Conservation (phyloP, 2,797 vertebrate species). For the Sebastes melanostomus region DNA sequence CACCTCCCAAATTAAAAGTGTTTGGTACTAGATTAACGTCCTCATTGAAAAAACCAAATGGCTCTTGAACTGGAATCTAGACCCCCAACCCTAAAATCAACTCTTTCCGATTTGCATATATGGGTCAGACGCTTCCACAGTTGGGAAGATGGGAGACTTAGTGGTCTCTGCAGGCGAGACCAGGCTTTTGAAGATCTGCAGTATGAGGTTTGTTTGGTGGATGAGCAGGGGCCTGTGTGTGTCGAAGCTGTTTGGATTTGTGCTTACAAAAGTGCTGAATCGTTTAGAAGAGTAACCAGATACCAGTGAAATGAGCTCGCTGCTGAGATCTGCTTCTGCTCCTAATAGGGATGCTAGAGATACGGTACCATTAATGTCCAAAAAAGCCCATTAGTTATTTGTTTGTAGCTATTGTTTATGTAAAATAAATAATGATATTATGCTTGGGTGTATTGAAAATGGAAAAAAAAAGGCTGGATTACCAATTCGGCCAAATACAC, state of each 20-base stretch:
- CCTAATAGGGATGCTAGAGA: neutral
- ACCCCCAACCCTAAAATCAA: neutral
- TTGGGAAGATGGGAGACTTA: neutral
- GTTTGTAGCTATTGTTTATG: neutral
- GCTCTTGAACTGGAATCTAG: slow-evolving; percentile 20
- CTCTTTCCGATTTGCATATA: slow-evolving; percentile 20
- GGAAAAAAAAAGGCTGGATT: too few relatives aligned
- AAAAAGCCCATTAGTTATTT: neutral
- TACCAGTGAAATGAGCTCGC: neutral
- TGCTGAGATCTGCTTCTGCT: neutral
- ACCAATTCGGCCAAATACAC: too few relatives aligned
- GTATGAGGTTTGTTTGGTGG: slow-evolving; percentile 6
- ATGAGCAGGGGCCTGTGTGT: neutral
- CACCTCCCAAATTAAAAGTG: slow-evolving; percentile 82
- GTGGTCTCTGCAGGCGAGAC: slow-evolving; percentile 3
- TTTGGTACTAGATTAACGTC: slow-evolving; percentile 22
- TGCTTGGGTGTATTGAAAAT: neutral
- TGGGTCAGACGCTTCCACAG: slow-evolving; percentile 18
- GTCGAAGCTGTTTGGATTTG: slow-evolving; percentile 19
- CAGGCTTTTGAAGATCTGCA: slow-evolving; percentile 31
- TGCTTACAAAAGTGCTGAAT: slow-evolving; percentile 39
- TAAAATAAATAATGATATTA: neutral
- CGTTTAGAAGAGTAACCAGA: slow-evolving; percentile 6
- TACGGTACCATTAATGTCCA: neutral
- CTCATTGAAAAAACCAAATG: slow-evolving; percentile 50